Conservation (phyloP, 2,797 vertebrate species). For the Clarias pachynema region DNA sequence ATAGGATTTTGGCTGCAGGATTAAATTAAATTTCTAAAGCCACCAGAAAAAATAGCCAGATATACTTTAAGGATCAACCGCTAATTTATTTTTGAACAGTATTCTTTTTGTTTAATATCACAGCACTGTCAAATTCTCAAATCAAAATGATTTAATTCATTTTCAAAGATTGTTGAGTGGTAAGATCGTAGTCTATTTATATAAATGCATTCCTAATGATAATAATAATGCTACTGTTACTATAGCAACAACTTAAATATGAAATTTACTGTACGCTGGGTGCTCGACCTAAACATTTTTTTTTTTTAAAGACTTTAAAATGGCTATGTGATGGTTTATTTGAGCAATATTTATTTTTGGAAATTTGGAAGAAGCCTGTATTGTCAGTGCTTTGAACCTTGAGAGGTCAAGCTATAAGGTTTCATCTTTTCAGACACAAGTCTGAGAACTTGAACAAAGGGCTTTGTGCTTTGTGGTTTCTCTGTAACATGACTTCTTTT, state of each 20-base stretch:
- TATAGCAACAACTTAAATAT: neutral
- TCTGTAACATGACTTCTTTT: neutral
- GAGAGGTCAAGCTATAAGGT: neutral
- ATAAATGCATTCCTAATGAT: neutral
- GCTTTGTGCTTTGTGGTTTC: neutral
- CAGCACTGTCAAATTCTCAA: neutral
- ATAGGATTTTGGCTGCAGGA: slow-evolving; percentile 23
- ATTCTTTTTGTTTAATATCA: neutral
- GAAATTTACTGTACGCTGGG: neutral
- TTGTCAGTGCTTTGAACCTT: neutral
- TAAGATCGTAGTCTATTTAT: neutral
- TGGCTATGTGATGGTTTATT: neutral
- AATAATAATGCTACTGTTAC: neutral
- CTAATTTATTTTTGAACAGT: no score
- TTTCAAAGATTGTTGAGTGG: neutral
- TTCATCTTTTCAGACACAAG: neutral
- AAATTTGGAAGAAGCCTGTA: neutral
- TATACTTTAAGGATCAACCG: neutral
- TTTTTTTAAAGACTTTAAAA: no score
- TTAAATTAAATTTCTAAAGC: slow-evolving; percentile 12
- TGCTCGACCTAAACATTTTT: neutral
- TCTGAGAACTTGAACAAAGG: neutral
- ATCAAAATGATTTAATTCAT: neutral
- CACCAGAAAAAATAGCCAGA: neutral
- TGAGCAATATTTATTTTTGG: neutral